phyloP scores from a whole-genome alignment of 2,797 vertebrate genomes.

The Melanogrammus aeglefinus region DNA sequence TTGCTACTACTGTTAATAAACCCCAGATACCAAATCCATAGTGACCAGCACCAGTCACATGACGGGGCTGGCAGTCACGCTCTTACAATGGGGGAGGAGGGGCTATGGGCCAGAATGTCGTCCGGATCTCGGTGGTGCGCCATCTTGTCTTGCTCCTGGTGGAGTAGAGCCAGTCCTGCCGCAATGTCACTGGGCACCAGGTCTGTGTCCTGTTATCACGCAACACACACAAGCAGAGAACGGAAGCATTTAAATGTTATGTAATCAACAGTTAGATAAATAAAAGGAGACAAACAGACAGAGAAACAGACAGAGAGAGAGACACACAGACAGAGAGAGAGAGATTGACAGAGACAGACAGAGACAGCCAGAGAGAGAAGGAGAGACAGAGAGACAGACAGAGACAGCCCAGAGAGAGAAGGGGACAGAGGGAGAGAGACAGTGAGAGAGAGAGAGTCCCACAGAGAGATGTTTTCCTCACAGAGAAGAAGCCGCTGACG shows the following conservation, averaged over 20 bases:
- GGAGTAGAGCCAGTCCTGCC: slow-evolving; percentile 89
- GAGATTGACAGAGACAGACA: neutral
- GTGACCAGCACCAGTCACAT: no score
- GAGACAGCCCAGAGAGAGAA: neutral
- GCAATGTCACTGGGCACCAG: slow-evolving; percentile 95
- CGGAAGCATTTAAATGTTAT: neutral
- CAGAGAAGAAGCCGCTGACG: slow-evolving; percentile 86
- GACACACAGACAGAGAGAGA: neutral
- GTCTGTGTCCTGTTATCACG: slow-evolving; percentile 87
- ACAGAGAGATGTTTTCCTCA: slow-evolving; percentile 49
- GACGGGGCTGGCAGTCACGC: neutral
- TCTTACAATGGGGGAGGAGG: slow-evolving; percentile 77
- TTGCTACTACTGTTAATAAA: neutral
- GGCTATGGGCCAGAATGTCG: slow-evolving; percentile 71
- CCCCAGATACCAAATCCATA: no score
- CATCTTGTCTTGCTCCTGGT: slow-evolving; percentile 91
- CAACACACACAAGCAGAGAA: neutral
- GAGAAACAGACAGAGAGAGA: neutral
- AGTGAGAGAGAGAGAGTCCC: neutral
- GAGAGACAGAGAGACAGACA: neutral
- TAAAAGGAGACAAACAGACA: neutral
- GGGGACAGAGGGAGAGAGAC: neutral
- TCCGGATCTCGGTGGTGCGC: slow-evolving; percentile 80
- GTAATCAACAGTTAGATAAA: no score
- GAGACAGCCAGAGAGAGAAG: neutral